phyloP scores from a whole-genome alignment of 2,888 invertebrate species.

The Parasteatoda lunata region DNA sequence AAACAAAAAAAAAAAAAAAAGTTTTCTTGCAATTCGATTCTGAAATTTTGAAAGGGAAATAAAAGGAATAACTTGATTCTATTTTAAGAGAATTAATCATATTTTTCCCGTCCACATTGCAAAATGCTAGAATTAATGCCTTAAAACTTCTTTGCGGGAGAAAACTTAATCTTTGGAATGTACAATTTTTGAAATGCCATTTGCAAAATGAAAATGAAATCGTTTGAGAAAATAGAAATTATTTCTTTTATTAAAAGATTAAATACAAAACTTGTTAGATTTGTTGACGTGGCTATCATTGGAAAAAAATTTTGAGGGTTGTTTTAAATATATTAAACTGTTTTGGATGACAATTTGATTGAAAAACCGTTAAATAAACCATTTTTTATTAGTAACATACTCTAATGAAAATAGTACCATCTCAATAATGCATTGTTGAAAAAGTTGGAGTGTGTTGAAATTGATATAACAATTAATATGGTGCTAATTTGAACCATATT shows the following conservation, averaged over 20 bases:
- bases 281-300: neutral
- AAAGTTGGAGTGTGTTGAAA: too few species aligned
- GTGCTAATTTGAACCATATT: too few species aligned
- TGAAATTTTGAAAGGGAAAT: constrained; percentile 12
- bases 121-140: neutral
- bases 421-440: too few species aligned
- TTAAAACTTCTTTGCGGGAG: too few species aligned
- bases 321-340: neutral
- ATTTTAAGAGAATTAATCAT: constrained; percentile 11
- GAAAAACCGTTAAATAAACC: too few species aligned
- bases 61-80: constrained; percentile 4
- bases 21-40: constrained; percentile 36
- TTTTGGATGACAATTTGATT: neutral
- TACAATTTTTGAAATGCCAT: too few species aligned
- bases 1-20: neutral
- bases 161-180: too few species aligned
- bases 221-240: neutral
- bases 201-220: too few species aligned
- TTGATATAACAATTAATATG: too few species aligned
- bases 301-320: neutral
- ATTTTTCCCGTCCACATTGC: neutral
- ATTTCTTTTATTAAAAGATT: neutral
- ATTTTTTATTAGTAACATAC: too few species aligned
- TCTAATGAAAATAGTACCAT: too few species aligned
- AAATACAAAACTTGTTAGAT: neutral